phyloP scores from a whole-genome alignment of 2,888 invertebrate species.

The Creontiades dilutus region DNA sequence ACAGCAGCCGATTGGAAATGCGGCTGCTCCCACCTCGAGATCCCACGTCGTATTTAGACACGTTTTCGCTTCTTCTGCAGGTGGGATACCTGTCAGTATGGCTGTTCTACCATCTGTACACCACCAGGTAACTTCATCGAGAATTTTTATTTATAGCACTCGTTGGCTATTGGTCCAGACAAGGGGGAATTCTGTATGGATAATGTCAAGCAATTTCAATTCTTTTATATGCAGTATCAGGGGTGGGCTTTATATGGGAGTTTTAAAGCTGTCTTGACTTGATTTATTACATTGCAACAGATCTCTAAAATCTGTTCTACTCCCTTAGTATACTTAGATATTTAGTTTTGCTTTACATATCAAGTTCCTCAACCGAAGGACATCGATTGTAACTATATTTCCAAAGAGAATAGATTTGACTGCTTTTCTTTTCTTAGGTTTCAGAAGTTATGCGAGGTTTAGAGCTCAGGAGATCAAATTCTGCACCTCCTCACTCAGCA shows the following conservation, averaged over 20 bases:
- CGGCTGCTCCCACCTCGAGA: conserved; percentile 47
- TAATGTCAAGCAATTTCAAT: too few relatives aligned
- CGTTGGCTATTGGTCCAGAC: too few relatives aligned
- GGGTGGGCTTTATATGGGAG: too few relatives aligned
- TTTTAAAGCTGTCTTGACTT: too few relatives aligned
- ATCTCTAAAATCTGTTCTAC: too few relatives aligned
- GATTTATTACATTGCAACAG: too few relatives aligned
- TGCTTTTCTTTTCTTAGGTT: conserved; percentile 43
- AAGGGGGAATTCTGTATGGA: too few relatives aligned
- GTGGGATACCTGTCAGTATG: conserved; percentile 81
- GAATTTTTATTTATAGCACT: background rate
- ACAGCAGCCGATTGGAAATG: conserved; percentile 55
- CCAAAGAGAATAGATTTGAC: background rate
- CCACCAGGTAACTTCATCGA: conserved; percentile 74
- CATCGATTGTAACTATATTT: too few relatives aligned
- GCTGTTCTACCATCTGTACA: conserved; percentile 80
- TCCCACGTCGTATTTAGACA: conserved; percentile 82
- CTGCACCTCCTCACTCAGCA: conserved; percentile 86
- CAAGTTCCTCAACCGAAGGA: too few relatives aligned
- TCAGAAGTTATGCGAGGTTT: conserved; percentile 82
- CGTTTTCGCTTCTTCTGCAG: conserved; percentile 81
- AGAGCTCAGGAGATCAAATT: conserved; percentile 89
- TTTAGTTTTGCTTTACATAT: too few relatives aligned
- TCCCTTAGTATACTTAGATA: too few relatives aligned
- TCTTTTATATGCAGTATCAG: too few relatives aligned